Percentiles rank a stretch among this genome's conserved stretches.
phyloP scores from a whole-genome alignment of 2,888 invertebrate genomes.

The Perizoma flavofasciatum region DNA sequence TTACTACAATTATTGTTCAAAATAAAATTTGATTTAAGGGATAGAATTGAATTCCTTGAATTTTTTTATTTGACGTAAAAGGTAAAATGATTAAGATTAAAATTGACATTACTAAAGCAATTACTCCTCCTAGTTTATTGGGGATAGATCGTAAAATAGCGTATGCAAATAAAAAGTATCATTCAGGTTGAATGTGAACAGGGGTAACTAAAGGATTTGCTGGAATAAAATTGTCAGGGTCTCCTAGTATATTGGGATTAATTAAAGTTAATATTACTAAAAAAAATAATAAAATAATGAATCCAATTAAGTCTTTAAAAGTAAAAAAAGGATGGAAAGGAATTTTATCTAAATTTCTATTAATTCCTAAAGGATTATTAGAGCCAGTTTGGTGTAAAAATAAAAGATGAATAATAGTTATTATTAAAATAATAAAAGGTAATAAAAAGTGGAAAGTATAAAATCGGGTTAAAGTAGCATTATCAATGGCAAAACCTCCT shows the following conservation, averaged over 20 bases:
- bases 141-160: conserved; percentile 92
- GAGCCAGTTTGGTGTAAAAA: conserved; percentile 88
- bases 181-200: conserved; percentile 92
- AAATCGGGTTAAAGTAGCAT: conserved; percentile 90
- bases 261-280: conserved; percentile 80
- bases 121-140: conserved; percentile 90
- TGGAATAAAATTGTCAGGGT: conserved; percentile 89
- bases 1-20: conserved; percentile 81
- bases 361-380: conserved; percentile 85
- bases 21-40: conserved; percentile 84
- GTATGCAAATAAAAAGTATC: conserved; percentile 93
- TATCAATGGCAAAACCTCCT: conserved; percentile 90
- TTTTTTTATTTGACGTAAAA: conserved; percentile 81
- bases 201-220: conserved; percentile 88
- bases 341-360: conserved; percentile 87
- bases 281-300: conserved; percentile 80
- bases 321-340: conserved; percentile 87
- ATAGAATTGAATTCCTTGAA: conserved; percentile 85
- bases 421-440: conserved; percentile 86
- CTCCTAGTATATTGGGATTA: conserved; percentile 85
- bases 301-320: conserved; percentile 86
- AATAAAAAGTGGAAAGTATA: conserved; percentile 89
- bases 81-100: conserved; percentile 86
- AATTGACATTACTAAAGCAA: conserved; percentile 87
- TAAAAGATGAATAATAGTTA: conserved; percentile 86